A percentile compares a stretch with the other conserved stretches of the same genome.
Evolutionary conservation across 1,140 invertebrate species (phyloP).

Genomic region (Popillia japonica): DNA sequence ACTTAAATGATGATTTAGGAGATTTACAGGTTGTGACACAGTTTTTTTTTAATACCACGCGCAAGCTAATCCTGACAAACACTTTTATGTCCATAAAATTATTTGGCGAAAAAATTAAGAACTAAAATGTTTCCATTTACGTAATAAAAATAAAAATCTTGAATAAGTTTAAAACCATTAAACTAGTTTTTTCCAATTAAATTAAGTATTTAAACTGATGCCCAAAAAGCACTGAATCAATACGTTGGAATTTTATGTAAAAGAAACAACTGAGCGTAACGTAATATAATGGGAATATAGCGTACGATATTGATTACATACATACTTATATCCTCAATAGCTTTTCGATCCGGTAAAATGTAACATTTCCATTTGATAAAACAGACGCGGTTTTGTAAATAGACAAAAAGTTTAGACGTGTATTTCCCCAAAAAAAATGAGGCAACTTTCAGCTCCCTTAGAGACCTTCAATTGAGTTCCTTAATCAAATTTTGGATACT

Average conservation of each 20-base stretch:
- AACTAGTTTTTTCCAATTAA: slow-evolving; percentile 1
- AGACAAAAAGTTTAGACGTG: too few species aligned
- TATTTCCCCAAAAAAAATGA: too few species aligned
- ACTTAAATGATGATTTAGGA: too few species aligned
- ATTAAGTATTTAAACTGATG: background rate
- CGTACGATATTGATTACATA: background rate
- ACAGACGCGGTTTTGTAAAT: background rate
- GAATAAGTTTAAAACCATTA: background rate
- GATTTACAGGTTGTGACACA: too few species aligned
- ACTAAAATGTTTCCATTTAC: background rate
- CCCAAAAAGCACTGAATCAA: background rate
- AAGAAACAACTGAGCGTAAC: background rate
- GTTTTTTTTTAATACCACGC: background rate
- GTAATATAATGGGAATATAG: background rate
- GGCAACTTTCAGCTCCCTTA: too few species aligned
- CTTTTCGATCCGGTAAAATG: background rate
- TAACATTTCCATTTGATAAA: background rate
- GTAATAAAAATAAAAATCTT: too few species aligned
- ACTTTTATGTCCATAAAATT: background rate
- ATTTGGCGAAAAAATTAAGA: background rate
- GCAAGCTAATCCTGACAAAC: background rate
- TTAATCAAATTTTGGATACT: too few species aligned
- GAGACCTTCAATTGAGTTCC: too few species aligned
- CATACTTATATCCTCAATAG: too few species aligned
- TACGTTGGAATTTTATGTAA: background rate